Evolutionary conservation across 2,888 invertebrate genomes (phyloP), one percentile per base, ranked within the genome.

Genomic region (Phyllotreta striolata): DNA sequence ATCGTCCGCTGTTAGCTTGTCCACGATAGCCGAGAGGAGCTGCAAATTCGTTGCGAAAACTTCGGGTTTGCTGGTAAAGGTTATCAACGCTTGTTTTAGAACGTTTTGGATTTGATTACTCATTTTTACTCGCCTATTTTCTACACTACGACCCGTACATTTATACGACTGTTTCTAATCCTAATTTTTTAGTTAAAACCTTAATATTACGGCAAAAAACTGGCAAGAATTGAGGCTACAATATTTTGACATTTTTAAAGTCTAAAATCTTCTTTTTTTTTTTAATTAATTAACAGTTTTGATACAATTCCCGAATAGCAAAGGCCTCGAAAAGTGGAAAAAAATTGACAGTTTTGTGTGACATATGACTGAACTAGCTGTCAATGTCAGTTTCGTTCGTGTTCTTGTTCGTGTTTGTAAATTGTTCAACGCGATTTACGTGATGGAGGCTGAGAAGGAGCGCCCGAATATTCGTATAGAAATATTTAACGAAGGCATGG

Each of bases 71-170:
- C 83, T 84, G 74, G 84, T 83, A 78, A 93, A 93, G 34, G 93
- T 93, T 71, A 84, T 85, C 56, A 91, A 78, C 0, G 92, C 91
- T 77, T 92, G 92, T 72, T 88, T 88, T 80, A 90, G 85, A 6
- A 90, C 84, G 14, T 84, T 85, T 60, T 72, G 69, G 54, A 81
- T 78, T 44, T 80, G 79, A 70, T 67, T 76, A 51, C 74, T 68
- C 70, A 76, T 76, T 14, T 61, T 39, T 41, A 13, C 9, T 44
- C 14, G 7, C 44, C 10, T 41, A 3, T n/a, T 41, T 10, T 4
- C 10, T 13, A 7, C 14, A 7, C 14, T 44, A 44, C 10, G 44
- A 24, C 24, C 24, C 24, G 24, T 24, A 24, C 24, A 24, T 24
- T 24, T 24, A 24, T 24, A 4, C 24, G 24, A 24, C 2, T 24